phyloP scores from a whole-genome alignment of 37 sponge, comb jelly and placozoan species.

The Cliona cf. orientalis region DNA sequence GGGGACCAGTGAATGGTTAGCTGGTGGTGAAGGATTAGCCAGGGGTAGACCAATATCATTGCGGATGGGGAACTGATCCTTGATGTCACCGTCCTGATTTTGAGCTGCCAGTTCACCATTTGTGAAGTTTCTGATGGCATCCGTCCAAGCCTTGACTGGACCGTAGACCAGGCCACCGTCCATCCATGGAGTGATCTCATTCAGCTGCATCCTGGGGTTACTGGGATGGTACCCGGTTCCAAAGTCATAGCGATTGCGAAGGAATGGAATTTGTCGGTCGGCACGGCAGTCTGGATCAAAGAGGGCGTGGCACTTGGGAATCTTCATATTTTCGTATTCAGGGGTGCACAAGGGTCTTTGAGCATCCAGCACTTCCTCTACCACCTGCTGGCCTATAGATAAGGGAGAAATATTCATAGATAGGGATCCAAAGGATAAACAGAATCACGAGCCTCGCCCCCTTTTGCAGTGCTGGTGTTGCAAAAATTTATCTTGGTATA shows the following conservation, averaged over 20 bases:
- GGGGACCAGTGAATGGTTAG: slow-evolving; percentile 62
- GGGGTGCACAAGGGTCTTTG: slow-evolving; percentile 91
- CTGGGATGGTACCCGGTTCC: slow-evolving; percentile 86
- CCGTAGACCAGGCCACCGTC: slow-evolving; percentile 96
- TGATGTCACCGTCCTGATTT: not conserved
- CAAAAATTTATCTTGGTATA: too few relatives aligned
- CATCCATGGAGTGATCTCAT: slow-evolving; percentile 95
- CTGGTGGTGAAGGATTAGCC: slow-evolving; percentile 92
- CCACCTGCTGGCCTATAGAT: slow-evolving; percentile 91
- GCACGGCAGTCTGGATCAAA: slow-evolving; percentile 82
- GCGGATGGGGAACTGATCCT: slow-evolving; percentile 43
- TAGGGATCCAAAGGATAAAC: too few relatives aligned
- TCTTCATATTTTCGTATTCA: slow-evolving; percentile 87
- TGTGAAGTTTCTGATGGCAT: slow-evolving; percentile 71
- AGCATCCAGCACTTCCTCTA: slow-evolving; percentile 93
- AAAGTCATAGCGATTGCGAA: slow-evolving; percentile 82
- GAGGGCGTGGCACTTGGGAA: slow-evolving; percentile 84
- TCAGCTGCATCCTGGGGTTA: slow-evolving; percentile 93
- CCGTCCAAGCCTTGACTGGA: slow-evolving; percentile 93
- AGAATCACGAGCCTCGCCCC: too few relatives aligned
- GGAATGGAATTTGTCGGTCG: slow-evolving; percentile 80
- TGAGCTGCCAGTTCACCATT: slow-evolving; percentile 66
- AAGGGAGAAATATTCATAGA: too few relatives aligned
- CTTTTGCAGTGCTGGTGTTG: too few relatives aligned
- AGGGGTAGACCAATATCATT: slow-evolving; percentile 86